Base-by-base conservation (phyloP, 2,888 invertebrate species). In the Meganola albula region DNA sequence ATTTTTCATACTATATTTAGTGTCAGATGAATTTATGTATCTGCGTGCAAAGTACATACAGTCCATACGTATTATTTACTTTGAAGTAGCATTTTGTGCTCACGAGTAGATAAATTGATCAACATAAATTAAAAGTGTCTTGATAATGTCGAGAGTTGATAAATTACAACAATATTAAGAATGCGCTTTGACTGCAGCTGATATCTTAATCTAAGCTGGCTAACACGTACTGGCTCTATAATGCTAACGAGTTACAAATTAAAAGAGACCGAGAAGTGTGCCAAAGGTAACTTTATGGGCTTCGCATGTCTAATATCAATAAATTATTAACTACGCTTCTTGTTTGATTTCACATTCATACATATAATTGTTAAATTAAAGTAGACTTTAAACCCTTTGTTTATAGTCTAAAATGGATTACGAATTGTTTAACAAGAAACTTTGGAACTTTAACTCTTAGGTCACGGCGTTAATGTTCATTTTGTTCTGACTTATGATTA, bases 251-350 rank as follows among this genome's bases (percentile, higher is more conserved):
- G 74, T 73, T 76, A 83, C 84, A 84, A 84, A 84, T 83, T 83
- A 83, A 78, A 83, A 78, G 79, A 70, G 77, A 74, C 73, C 76
- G 66, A 73, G 74, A 80, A 80, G 74, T 76, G 76, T 80, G 82
- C 80, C 82, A 79, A 83, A 78, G 74, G 73, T 72, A 77, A 78
- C 82, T 84, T 84, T 84, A 85, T 83, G 84, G 84, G 76, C 80
- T 79, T 84, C 64, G 85, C 85, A 84, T 85, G 85, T 84, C 76
- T 82, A 82, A 83, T 79, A 83, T 83, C 83, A 83, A 85, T 85
- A 85, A 85, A 85, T 85, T 84, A 84, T 85, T 82, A 77, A 78
- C 78, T 73, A 77, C 79, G 74, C 75, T 77, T 72, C 79, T 75
- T 82, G 74, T 80, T 83, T 83, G 78, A 80, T 79, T 80, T 69